These are phyloP conservation scores for Heliconius hewitsoni DNA, from an alignment of 1,140 invertebrate species.

Conservation along the genomic window DNA sequence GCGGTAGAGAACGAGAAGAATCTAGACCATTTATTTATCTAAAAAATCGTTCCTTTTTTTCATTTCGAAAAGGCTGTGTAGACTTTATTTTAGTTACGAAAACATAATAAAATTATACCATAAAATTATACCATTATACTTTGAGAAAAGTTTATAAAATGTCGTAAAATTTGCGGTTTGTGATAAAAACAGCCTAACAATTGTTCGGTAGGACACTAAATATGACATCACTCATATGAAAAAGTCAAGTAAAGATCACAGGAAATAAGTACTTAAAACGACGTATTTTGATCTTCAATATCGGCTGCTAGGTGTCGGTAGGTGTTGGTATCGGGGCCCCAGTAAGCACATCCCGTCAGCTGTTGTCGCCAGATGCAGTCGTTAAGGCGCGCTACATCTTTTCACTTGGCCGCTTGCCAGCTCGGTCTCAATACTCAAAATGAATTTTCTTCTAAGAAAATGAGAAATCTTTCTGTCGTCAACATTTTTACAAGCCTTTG, in stretches of 20 bases:
- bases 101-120: too few relatives aligned
- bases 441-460: conserved; percentile 15
- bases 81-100: too few relatives aligned
- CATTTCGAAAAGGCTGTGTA: too few relatives aligned
- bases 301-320: background rate
- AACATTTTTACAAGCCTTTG: conserved; percentile 7
- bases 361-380: conserved; percentile 14
- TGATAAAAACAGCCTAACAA: too few relatives aligned
- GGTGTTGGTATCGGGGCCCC: background rate
- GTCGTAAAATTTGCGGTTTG: too few relatives aligned
- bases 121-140: too few relatives aligned
- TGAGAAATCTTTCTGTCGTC: conserved; percentile 14
- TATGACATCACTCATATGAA: background rate
- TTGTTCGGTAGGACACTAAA: too few relatives aligned
- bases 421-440: conserved; percentile 15
- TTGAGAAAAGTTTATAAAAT: too few relatives aligned
- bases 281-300: background rate
- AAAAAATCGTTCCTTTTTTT: too few relatives aligned
- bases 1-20: too few relatives aligned
- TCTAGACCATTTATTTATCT: too few relatives aligned
- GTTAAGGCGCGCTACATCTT: conserved; percentile 19
- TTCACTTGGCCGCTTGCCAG: conserved; percentile 22
- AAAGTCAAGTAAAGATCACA: background rate
- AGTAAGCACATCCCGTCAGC: conserved; percentile 9
- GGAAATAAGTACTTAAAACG: background rate